These are phyloP conservation scores for Andrena camellia DNA, from an alignment of 2,888 invertebrate genomes.

Conservation along the genomic window DNA sequence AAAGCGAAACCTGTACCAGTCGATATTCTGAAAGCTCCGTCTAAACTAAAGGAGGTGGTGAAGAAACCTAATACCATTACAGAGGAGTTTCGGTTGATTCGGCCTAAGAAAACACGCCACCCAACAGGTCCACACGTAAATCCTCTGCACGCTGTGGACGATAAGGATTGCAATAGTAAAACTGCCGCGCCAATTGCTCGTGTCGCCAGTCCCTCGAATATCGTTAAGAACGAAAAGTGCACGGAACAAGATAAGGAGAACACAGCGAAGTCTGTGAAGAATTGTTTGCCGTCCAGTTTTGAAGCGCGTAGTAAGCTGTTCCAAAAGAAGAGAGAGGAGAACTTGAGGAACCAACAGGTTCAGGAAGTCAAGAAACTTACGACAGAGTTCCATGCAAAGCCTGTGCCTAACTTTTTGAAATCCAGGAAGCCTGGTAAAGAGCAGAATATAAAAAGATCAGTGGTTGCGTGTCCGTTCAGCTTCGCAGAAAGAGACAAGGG, in stretches of 20 bases:
- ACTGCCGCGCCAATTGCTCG: not conserved
- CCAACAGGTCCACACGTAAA: not conserved
- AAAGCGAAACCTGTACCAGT: constrained; percentile 89
- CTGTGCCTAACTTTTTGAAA: constrained; percentile 85
- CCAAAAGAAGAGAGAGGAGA: constrained; percentile 84
- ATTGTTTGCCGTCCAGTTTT: constrained; percentile 85
- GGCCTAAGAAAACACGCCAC: constrained; percentile 80
- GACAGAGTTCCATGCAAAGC: constrained; percentile 87
- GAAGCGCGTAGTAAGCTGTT: constrained; percentile 85
- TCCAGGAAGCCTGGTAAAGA: constrained; percentile 36
- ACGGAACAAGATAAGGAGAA: constrained; percentile 23
- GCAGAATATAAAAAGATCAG: constrained; percentile 16
- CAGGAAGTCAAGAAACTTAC: constrained; percentile 74
- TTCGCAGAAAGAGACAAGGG: constrained; percentile 89
- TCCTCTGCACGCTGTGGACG: not conserved
- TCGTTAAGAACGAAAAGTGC: not conserved
- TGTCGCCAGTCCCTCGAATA: not conserved
- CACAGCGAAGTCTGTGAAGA: constrained; percentile 61
- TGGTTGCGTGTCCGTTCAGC: constrained; percentile 81
- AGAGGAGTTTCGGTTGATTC: constrained; percentile 89
- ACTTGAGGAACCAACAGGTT: constrained; percentile 78
- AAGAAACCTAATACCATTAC: constrained; percentile 88
- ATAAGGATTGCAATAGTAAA: not conserved
- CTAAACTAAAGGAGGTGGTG: constrained; percentile 81
- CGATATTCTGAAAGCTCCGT: constrained; percentile 86